phyloP scores from a whole-genome alignment of 2,888 invertebrate genomes.

The Drosophila dives region DNA sequence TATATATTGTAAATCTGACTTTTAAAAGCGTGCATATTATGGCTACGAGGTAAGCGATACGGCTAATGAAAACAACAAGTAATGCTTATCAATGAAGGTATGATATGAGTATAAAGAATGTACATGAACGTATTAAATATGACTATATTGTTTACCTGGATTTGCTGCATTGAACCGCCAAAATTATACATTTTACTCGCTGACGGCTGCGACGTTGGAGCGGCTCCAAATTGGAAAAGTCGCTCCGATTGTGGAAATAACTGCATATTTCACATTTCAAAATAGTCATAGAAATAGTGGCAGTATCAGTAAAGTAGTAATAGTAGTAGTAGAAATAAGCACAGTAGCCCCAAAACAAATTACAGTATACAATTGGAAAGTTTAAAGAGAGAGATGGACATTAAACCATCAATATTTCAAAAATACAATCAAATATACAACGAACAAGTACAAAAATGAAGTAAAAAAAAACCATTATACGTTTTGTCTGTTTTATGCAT shows the following conservation, averaged over 20 bases:
- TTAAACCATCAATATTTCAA: conserved; percentile 31
- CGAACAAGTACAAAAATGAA: conserved; percentile 5
- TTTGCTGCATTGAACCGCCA: conserved; percentile 44
- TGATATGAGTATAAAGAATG: neutral
- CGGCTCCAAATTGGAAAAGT: conserved; percentile 62
- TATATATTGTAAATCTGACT: neutral
- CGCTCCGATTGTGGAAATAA: conserved; percentile 34
- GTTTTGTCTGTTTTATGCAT: neutral
- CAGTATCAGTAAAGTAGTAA: neutral
- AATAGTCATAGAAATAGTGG: conserved; percentile 7
- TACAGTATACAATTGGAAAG: conserved; percentile 24
- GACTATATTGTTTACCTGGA: conserved; percentile 59
- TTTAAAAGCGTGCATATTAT: neutral
- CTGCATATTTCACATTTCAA: conserved; percentile 20
- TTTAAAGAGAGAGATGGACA: conserved; percentile 30
- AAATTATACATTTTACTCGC: conserved; percentile 55
- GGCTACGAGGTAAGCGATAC: neutral
- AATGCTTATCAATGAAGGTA: neutral
- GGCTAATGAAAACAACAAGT: neutral
- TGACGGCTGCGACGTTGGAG: conserved; percentile 24
- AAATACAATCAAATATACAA: conserved; percentile 16
- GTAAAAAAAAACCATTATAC: conserved; percentile 4
- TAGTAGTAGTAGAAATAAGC: neutral
- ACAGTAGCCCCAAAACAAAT: conserved; percentile 37
- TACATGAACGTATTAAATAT: neutral